Conservation (phyloP, 1,140 invertebrate species). For the Eupristina koningsbergeri region DNA sequence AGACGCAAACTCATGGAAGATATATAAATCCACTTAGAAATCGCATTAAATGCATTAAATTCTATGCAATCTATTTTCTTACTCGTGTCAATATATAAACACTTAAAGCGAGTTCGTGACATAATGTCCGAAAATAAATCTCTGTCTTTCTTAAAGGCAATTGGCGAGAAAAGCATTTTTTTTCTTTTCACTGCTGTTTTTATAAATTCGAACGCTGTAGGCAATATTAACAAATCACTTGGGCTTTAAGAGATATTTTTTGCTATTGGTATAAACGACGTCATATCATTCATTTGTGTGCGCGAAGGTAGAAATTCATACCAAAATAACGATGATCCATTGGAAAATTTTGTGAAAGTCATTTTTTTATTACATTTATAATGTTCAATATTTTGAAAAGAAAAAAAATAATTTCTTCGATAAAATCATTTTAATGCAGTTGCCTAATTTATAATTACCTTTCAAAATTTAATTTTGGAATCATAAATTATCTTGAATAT, state of each 20-base stretch:
- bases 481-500: no score
- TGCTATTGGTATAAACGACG: not conserved
- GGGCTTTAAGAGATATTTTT: slow-evolving; percentile 24
- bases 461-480: no score
- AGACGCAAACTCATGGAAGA: slow-evolving; percentile 1
- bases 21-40: slow-evolving; percentile 21
- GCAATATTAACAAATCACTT: slow-evolving; percentile 15
- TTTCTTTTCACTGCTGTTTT: not conserved
- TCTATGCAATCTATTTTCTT: slow-evolving; percentile 15
- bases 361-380: no score
- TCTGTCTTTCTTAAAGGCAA: not conserved
- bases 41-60: slow-evolving; percentile 36
- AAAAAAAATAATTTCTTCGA: no score
- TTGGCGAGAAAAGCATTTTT: not conserved
- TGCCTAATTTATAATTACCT: no score
- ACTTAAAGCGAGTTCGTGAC: slow-evolving; percentile 1
- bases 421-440: no score
- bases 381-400: no score
- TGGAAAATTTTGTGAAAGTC: no score
- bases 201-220: not conserved
- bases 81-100: slow-evolving; percentile 8
- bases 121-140: slow-evolving; percentile 38
- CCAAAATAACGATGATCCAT: not conserved
- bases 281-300: not conserved
- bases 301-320: not conserved